Percentiles rank a stretch among this genome's conserved stretches.
These are phyloP conservation scores for Spodoptera exigua DNA, from an alignment of 2,888 invertebrate species.

Conservation along the genomic window DNA sequence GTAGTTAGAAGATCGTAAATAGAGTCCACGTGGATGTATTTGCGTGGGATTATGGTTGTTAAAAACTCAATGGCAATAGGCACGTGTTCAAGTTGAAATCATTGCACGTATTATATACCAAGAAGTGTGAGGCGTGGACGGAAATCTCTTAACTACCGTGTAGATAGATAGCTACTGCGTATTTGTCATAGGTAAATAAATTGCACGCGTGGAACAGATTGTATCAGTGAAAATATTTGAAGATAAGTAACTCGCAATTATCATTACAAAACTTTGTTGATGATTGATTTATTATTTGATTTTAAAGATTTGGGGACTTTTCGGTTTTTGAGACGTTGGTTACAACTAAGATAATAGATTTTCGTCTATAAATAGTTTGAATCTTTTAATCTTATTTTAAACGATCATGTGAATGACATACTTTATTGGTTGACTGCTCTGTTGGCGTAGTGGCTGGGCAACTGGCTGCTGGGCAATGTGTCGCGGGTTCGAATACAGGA, in stretches of 20 bases:
- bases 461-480: too few species aligned
- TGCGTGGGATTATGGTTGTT: constrained; percentile 36
- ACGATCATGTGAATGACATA: too few species aligned
- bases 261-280: too few species aligned
- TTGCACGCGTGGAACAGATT: constrained; percentile 3
- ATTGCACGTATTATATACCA: constrained; percentile 21
- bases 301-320: too few species aligned
- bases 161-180: constrained; percentile 3
- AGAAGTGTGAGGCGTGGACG: constrained; percentile 7
- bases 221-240: neutral
- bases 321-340: neutral
- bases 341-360: too few species aligned
- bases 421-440: too few species aligned
- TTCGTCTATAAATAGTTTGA: constrained; percentile 57
- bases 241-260: too few species aligned
- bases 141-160: constrained; percentile 4
- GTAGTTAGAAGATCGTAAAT: constrained; percentile 12
- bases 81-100: constrained; percentile 33
- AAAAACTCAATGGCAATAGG: constrained; percentile 14
- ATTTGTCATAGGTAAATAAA: constrained; percentile 5
- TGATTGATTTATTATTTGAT: too few species aligned
- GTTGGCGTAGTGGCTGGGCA: neutral
- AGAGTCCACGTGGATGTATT: constrained; percentile 23
- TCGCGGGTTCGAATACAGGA: too few species aligned
- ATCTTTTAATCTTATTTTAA: too few species aligned